Evolutionary conservation across 2,113 vertebrate species (phyloP), one percentile per base, ranked within the genome.

Genomic region (Apteryx mantelli): DNA sequence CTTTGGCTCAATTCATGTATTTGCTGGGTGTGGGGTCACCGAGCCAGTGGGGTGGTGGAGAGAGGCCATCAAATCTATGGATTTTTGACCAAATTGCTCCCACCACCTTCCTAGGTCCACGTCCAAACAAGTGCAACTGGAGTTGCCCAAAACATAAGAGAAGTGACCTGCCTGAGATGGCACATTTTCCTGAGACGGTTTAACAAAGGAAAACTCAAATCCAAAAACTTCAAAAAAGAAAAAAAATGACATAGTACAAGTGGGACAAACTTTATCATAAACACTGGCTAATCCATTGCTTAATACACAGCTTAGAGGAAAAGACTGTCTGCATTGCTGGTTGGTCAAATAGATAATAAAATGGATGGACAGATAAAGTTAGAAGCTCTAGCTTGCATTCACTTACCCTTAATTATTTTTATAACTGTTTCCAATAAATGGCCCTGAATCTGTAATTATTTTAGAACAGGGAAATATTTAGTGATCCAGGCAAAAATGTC

Each of bases 11-110:
- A 79, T 91, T 91, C 74, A 79, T 84, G 40, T 44, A 40, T 93
- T 97, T 73, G 55, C 94, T 42, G 56, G 30, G 20, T 36, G 20
- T 74, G 16, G 88, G 83, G 83, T 96, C 95, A 95, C 48, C 1
- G 7, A 52, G 90, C 83, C 97, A 90, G 92, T 34, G 88, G 80
- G 89, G 94, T 84, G 88, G 63, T 95, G 74, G 81, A 96, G 96
- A 81, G 50, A 25, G 74, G 55, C 91, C 88, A 66, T 77, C 91
- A 89, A 65, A 76, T 75, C 83, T 88, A 44, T 69, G 95, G 78
- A 91, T 93, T 95, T 93, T 66, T 75, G 94, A 87, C 83, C 91
- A 88, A 63, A 93, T 42, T 44, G 78, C 75, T 97, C 76, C 82
- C 91, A 86, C 50, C 61, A 48, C 44, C 36, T 80, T 80, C 87